Evolutionary conservation across 2,113 vertebrate genomes (phyloP).

Genomic region (Myrmophylax atrothorax): DNA sequence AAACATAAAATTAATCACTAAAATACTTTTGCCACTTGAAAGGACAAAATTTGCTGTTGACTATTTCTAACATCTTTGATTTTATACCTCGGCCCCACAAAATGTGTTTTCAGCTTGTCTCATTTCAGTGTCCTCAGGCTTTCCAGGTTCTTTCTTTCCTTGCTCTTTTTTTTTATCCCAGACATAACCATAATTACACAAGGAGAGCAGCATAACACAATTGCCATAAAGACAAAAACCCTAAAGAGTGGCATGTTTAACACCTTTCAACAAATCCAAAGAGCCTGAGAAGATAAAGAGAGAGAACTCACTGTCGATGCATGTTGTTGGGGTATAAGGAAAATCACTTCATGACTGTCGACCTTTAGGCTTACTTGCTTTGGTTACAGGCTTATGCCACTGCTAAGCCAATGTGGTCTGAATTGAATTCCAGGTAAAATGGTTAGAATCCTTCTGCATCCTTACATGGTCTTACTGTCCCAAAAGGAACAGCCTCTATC

Average conservation of each 20-base stretch:
- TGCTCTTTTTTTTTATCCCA: not conserved
- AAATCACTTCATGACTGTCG: not conserved
- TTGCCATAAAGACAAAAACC: not conserved
- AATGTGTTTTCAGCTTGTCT: not conserved
- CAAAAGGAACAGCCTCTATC: constrained; percentile 26
- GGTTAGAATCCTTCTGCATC: not conserved
- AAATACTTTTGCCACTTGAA: not conserved
- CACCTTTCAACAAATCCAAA: not conserved
- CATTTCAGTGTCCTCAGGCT: not conserved
- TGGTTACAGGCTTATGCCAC: not conserved
- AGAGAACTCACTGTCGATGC: not conserved
- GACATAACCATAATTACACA: not conserved
- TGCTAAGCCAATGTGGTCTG: not conserved
- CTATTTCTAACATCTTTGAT: not conserved
- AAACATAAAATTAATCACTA: not conserved
- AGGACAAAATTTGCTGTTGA: not conserved
- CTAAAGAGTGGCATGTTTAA: not conserved
- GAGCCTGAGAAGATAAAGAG: not conserved
- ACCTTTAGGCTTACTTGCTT: not conserved
- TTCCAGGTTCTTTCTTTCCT: not conserved
- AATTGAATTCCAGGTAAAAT: not conserved
- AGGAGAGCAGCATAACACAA: not conserved
- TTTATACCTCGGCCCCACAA: not conserved
- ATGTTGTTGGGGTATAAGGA: not conserved
- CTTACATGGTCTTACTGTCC: constrained; percentile 49